phyloP scores from a whole-genome alignment of 2,888 invertebrate genomes.

The Nephrotoma flavescens region DNA sequence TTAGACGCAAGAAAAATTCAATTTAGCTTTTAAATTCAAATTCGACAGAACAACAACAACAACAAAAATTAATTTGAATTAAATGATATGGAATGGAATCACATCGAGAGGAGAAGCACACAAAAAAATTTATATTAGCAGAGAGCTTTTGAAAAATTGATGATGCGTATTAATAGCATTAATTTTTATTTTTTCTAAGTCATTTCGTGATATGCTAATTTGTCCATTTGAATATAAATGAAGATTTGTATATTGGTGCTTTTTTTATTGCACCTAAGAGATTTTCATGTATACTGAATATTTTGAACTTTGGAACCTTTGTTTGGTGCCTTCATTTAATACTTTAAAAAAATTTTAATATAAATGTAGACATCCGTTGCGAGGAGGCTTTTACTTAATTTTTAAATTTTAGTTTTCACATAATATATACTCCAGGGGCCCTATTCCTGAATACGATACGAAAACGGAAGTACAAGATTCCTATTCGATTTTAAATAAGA shows the following conservation, averaged over 20 bases:
- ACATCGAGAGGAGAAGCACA: not conserved
- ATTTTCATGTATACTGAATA: not conserved
- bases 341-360: too few relatives aligned
- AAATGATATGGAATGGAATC: not conserved
- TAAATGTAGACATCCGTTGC: too few relatives aligned
- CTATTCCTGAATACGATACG: too few relatives aligned
- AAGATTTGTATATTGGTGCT: not conserved
- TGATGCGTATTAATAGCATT: not conserved
- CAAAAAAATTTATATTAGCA: too few relatives aligned
- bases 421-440: too few relatives aligned
- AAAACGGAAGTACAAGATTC: too few relatives aligned
- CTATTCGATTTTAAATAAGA: too few relatives aligned
- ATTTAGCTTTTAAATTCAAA: not conserved
- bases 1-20: not conserved
- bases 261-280: not conserved
- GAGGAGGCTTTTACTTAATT: too few relatives aligned
- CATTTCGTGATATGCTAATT: not conserved
- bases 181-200: not conserved
- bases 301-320: not conserved
- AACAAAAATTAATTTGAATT: not conserved
- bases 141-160: not conserved
- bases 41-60: not conserved
- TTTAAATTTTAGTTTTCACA: too few relatives aligned
- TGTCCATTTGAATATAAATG: not conserved
- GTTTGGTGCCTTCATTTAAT: too few relatives aligned